Base-by-base conservation (phyloP, 2,113 vertebrate species). In the Halcyon senegalensis region DNA sequence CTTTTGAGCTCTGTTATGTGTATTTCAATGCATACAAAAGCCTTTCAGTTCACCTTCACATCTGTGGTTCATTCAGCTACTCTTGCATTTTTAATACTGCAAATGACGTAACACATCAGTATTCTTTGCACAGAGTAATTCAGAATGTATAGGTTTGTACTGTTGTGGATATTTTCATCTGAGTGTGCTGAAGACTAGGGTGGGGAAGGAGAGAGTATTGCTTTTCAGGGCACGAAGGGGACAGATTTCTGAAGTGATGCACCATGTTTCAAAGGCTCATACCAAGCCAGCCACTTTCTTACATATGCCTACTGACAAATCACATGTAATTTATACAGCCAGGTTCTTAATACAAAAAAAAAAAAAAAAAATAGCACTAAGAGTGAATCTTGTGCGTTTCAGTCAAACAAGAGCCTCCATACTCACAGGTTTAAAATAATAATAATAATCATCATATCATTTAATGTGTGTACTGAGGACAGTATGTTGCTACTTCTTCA, bases 11-110 rank as follows among this genome's bases (percentile, higher is more conserved):
- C 66, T 76, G 25, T 55, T 81, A 60, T 16, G 16, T 28, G 10
- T 37, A n/a, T 91, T 89, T 91, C 56, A 56, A 48, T 33, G 20
- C 48, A 69, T 33, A 46, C 88, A 89, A 84, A 91, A 90, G 23
- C 35, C 89, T 69, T 96, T 85, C 20, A 73, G 62, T 94, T 95
- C 48, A 91, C 8, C 48, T 56, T 87, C 28, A 76, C 31, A 66
- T 73, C 62, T 76, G 24, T 58, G 35, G 13, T 69, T 91, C 31
- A 66, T 63, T 87, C 46, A 72, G 44, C 69, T 89, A 41, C 13
- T 76, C n/a, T 79, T 79, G 50, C 28, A 50, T 85, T 68, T 46
- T 10, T 37, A 87, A 72, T 35, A 68, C 13, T n/a, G 69, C 8
- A 79, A 35, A 77, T 68, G 5, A 59, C 84, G 15, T 75, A 84